Conservation (phyloP, 2,888 invertebrate species). For the Cryptophagus acutangulus region DNA sequence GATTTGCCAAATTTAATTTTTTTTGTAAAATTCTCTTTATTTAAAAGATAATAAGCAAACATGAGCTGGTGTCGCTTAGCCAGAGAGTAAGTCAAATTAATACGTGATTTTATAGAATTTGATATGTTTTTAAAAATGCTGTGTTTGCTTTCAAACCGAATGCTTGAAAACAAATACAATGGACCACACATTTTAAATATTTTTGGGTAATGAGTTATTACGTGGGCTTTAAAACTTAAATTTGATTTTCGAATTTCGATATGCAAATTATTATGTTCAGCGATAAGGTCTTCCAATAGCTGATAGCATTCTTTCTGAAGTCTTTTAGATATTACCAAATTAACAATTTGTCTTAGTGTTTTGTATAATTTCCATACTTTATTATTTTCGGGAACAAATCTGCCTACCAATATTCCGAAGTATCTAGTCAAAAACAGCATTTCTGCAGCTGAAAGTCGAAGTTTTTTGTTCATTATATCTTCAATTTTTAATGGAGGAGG, state of each 20-base stretch:
- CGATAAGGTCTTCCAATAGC: neutral
- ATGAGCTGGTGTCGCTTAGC: constrained; percentile 1
- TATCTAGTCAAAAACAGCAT: constrained; percentile 3
- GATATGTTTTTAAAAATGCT: constrained; percentile 1
- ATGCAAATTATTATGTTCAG: neutral
- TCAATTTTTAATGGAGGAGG: neutral
- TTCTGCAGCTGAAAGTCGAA: constrained; percentile 2
- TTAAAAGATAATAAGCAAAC: constrained; percentile 1
- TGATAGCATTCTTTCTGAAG: neutral
- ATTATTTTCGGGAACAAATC: constrained; percentile 1
- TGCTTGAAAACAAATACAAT: constrained; percentile 5
- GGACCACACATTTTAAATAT: neutral
- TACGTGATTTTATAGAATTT: neutral
- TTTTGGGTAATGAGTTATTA: constrained; percentile 4
- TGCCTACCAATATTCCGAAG: neutral
- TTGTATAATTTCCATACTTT: constrained; percentile 2
- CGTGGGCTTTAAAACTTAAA: constrained; percentile 3
- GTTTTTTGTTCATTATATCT: constrained; percentile 2
- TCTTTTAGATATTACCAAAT: neutral
- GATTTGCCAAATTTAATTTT: too few relatives aligned
- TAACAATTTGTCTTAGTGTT: neutral
- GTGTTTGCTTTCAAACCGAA: constrained; percentile 5
- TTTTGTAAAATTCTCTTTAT: too few relatives aligned
- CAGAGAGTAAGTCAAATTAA: neutral
- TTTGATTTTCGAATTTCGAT: neutral